phyloP scores from a whole-genome alignment of 2,888 invertebrate species.

The Plagodis pulveraria region DNA sequence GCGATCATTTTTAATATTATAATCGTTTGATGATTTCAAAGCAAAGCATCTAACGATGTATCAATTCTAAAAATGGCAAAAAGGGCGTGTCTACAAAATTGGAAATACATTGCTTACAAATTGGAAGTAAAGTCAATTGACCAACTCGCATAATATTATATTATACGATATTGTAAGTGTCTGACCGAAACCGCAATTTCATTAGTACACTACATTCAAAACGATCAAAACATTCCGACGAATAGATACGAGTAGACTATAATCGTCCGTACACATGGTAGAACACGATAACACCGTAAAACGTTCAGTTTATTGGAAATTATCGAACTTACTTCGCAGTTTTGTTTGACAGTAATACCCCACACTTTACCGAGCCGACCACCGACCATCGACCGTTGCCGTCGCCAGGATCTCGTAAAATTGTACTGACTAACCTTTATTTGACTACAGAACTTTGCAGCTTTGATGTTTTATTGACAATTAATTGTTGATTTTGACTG shows the following conservation, averaged over 20 bases:
- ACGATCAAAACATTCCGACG: conserved; percentile 22
- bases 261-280: conserved; percentile 42
- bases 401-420: background rate
- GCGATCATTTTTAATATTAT: too few species aligned
- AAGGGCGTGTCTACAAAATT: too few species aligned
- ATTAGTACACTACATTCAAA: conserved; percentile 11
- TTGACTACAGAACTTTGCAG: conserved; percentile 6
- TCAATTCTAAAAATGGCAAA: too few species aligned
- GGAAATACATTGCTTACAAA: too few species aligned
- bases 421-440: conserved; percentile 16
- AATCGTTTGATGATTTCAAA: too few species aligned
- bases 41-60: too few species aligned
- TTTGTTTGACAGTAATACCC: conserved; percentile 29
- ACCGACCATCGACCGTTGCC: too few species aligned
- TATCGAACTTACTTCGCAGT: conserved; percentile 36
- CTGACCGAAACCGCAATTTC: conserved; percentile 5
- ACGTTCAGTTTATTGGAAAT: conserved; percentile 45
- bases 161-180: background rate
- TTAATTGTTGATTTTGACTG: background rate
- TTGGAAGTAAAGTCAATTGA: too few species aligned
- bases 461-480: conserved; percentile 9
- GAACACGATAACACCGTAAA: conserved; percentile 50
- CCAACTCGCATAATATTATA: too few species aligned
- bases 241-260: conserved; percentile 23
- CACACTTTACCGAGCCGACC: conserved; percentile 14